phyloP scores from a whole-genome alignment of 2,113 vertebrate genomes.

The Ciconia stormi region DNA sequence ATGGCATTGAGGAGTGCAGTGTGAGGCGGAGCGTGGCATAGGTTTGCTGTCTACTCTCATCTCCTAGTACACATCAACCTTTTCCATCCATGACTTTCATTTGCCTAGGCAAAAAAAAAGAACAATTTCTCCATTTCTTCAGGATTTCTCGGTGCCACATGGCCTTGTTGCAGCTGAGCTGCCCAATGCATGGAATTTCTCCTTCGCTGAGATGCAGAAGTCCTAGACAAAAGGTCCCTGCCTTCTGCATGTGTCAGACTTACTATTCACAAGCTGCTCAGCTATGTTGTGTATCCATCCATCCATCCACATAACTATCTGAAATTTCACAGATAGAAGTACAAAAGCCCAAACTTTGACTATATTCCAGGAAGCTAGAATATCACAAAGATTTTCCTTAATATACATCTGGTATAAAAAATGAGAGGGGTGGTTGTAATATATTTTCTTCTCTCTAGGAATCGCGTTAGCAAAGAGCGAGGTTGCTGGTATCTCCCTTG shows the following conservation, averaged over 20 bases:
- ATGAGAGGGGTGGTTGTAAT: accelerated
- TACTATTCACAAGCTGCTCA: neutral
- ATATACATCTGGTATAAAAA: neutral
- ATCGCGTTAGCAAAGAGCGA: neutral
- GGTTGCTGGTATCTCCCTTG: neutral
- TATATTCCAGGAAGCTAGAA: neutral
- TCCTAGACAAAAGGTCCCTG: neutral
- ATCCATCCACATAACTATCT: neutral
- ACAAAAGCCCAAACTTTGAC: neutral
- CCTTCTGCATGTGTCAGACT: neutral
- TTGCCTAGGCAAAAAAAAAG: neutral
- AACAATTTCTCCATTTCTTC: neutral
- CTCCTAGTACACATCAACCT: neutral
- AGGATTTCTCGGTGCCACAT: neutral
- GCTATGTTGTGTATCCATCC: neutral
- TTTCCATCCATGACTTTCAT: neutral
- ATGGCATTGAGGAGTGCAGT: neutral
- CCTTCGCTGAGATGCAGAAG: neutral
- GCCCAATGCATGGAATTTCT: accelerated
- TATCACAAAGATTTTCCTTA: neutral
- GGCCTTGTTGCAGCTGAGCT: neutral
- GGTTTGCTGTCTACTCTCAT: neutral
- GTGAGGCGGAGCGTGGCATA: neutral
- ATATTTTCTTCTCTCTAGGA: neutral
- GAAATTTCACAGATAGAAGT: neutral